Conservation (phyloP, 1,140 invertebrate genomes). For the Planococcus citri region DNA sequence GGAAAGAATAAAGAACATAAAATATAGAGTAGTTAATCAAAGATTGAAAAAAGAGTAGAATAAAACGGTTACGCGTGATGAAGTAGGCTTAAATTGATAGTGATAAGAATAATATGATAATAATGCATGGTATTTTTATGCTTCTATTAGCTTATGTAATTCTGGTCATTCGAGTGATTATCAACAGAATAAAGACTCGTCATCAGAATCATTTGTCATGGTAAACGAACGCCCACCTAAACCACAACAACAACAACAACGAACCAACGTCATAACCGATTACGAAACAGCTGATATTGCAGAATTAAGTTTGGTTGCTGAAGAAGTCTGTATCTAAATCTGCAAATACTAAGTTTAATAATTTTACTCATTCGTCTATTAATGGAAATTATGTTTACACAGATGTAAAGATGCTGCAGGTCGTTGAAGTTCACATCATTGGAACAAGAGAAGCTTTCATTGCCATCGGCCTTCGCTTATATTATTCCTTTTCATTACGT, state of each 20-base stretch:
- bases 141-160: background rate
- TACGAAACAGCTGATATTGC: conserved; percentile 5
- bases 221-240: conserved; percentile 23
- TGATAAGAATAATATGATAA: background rate
- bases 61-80: too few species aligned
- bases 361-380: conserved; percentile 24
- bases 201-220: conserved; percentile 19
- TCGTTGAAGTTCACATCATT: too few species aligned
- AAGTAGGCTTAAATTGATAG: too few species aligned
- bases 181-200: background rate
- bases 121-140: background rate
- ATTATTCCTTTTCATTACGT: too few species aligned
- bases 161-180: conserved; percentile 13
- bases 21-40: too few species aligned
- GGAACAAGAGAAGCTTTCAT: too few species aligned
- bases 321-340: conserved; percentile 19
- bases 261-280: conserved; percentile 21
- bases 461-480: too few species aligned
- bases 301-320: conserved; percentile 22
- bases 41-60: too few species aligned
- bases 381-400: too few species aligned
- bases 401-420: too few species aligned
- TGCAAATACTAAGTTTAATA: conserved; percentile 10
- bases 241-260: conserved; percentile 19
- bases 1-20: too few species aligned